Evolutionary conservation across 2,888 invertebrate genomes (phyloP), one percentile per base, ranked within the genome.

Genomic region (Dryomyza anilis): DNA sequence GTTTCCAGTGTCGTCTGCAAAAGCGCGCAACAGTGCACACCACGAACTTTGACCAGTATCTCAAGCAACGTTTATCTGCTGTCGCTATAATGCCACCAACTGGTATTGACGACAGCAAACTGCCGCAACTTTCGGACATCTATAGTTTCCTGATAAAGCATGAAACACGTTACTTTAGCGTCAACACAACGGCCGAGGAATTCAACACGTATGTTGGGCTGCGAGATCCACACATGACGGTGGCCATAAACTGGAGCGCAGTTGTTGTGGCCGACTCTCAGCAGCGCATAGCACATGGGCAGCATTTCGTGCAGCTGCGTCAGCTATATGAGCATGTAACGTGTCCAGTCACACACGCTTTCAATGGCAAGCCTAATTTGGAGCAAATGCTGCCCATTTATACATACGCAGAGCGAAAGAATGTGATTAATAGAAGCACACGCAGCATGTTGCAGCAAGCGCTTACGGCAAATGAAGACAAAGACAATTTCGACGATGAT

Each of bases 231-330:
- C 84, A 83, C 53, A 79, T 80, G 64, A 83, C 83, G 2, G 61
- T 82, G 0, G 73, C 74, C 2, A 62, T 84, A 1, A 80, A 72
- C 50, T 84, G 84, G 84, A 77, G 74, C 59, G 80, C 83, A 2
- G 61, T 77, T 0, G 73, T 84, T 7, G 71, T 72, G 12, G 76
- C 77, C 56, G 75, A 74, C 56, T 74, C 74, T 4, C 33, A 55
- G 6, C 69, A 70, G 27, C 70, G 72, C 52, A 57, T 68, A 16
- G 71, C 68, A 7, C 48, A 70, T 67, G 69, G 84, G 0, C 73
- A 81, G 66, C 83, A 83, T 67, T 84, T 84, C 52, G 74, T 83
- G 1, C 81, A 83, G 63, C 69, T 84, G 3, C 73, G 79, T 60
- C 77, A 79, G 68, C 74, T 84, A 2, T 83, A 79, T 65, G 84